Conservation (phyloP, 2,888 invertebrate genomes). For the Lycia hirtaria region DNA sequence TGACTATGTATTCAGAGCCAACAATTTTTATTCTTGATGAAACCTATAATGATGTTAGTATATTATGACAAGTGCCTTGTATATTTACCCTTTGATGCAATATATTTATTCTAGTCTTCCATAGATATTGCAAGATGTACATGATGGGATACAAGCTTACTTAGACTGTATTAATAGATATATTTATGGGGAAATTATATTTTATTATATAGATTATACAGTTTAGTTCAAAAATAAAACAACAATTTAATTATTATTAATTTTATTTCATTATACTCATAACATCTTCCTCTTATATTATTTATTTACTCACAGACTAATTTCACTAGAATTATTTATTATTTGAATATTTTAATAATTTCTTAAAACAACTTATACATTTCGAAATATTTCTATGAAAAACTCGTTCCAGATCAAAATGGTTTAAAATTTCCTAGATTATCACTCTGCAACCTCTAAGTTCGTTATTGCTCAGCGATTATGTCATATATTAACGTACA, state of each 20-base stretch:
- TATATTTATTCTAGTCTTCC: conserved; percentile 25
- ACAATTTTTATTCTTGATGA: conserved; percentile 7
- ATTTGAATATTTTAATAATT: conserved; percentile 81
- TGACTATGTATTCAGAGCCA: too few species aligned
- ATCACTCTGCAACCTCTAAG: conserved; percentile 46
- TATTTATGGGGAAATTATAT: background rate
- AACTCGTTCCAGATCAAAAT: conserved; percentile 74
- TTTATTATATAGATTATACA: background rate
- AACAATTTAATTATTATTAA: conserved; percentile 59
- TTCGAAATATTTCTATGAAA: conserved; percentile 74
- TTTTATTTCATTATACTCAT: conserved; percentile 82
- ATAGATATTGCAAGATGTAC: background rate
- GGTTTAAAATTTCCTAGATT: conserved; percentile 55
- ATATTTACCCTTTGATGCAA: background rate
- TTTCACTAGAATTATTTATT: conserved; percentile 76
- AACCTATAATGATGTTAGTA: too few species aligned
- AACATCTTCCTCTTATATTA: conserved; percentile 78
- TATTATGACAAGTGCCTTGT: background rate
- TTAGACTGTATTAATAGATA: background rate
- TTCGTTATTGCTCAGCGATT: conserved; percentile 52
- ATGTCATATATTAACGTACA: conserved; percentile 27
- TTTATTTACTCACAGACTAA: conserved; percentile 77
- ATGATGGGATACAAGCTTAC: background rate
- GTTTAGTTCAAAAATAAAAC: conserved; percentile 34
- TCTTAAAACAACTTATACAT: conserved; percentile 76